Percentiles rank a stretch among this genome's conserved stretches.
phyloP scores from a whole-genome alignment of 2,888 invertebrate genomes.

The Caenorhabditis becei region DNA sequence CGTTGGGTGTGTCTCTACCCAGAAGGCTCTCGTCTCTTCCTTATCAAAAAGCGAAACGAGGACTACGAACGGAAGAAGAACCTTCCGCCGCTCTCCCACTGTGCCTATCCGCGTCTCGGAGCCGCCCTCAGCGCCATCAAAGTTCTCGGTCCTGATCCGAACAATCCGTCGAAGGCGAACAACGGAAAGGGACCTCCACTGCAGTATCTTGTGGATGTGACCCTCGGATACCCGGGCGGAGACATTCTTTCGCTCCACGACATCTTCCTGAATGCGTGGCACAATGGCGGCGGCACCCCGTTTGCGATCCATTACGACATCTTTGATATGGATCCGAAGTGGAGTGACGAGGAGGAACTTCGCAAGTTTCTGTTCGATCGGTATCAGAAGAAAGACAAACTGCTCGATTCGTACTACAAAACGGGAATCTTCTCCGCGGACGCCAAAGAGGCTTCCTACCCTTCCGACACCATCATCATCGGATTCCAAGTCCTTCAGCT shows the following conservation, averaged over 20 bases:
- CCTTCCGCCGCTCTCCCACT: conserved; percentile 89
- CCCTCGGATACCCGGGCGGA: conserved; percentile 73
- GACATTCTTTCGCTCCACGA: conserved; percentile 64
- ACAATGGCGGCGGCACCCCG: conserved; percentile 42
- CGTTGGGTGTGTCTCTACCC: conserved; percentile 58
- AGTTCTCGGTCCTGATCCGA: conserved; percentile 81
- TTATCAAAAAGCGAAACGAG: conserved; percentile 65
- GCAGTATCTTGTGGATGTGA: conserved; percentile 74
- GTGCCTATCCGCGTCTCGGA: conserved; percentile 91
- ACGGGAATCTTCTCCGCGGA: conserved; percentile 66
- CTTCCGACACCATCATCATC: conserved; percentile 26
- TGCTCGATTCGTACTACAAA: conserved; percentile 71
- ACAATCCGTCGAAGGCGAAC: conserved; percentile 41
- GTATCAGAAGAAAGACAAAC: conserved; percentile 88
- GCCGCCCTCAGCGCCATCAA: conserved; percentile 91
- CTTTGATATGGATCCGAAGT: conserved; percentile 66
- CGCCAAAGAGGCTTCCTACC: conserved; percentile 36
- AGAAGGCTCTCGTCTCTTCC: conserved; percentile 71
- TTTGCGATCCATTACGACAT: conserved; percentile 72
- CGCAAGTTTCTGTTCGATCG: conserved; percentile 91
- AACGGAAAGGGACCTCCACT: conserved; percentile 65
- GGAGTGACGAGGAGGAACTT: conserved; percentile 86
- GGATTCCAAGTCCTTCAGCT: conserved; percentile 32
- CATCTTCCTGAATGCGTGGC: conserved; percentile 35
- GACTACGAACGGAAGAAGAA: conserved; percentile 88